Evolutionary conservation across 2,113 vertebrate species (phyloP), one percentile per base, ranked within the genome.

Genomic region (Lycaon pictus): DNA sequence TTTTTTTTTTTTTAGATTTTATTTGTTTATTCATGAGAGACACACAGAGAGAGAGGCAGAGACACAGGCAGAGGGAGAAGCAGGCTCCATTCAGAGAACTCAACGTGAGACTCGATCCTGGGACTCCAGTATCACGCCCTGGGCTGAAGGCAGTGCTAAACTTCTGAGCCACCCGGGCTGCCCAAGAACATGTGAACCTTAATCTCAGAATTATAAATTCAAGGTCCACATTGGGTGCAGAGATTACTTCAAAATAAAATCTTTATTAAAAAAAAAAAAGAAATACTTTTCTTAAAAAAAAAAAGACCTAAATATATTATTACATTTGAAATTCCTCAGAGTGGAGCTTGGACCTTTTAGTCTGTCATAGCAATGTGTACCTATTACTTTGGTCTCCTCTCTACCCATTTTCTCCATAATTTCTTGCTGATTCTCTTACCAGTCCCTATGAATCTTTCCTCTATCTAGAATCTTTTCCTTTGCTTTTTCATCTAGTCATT

Each of bases 361-460:
- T 72, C 90, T 71, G 60, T 82, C 37, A 67, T 62, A 35, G 5
- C 43, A 29, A 10, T 43, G 16, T 51, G 16, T 81, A 12, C 27
- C 22, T 79, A 37, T 22, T 55, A 60, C 32, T 29, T 35, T 37
- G 3, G 13, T 65, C 22, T 95, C 55, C 29, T 72, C 23, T 71
- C 48, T 94, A 43, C 43, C 60, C 80, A 27, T 7, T 71, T 76
- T 79, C 35, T 63, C 10, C 65, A 7, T 27, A 60, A 63, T 93
- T 86, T 90, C 74, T 90, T 93, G 22, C 16, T 23, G 11, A 97
- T 72, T 93, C 5, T 93, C 29, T 93, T 93, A 53, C 29, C 53
- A 82, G 76, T 90, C 22, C 65, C 56, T 35, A 35, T 35, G 29
- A 65, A 5, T 91, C 32, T 87, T 90, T 35, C 12, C 27, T 90